Evolutionary conservation across 2,797 vertebrate genomes (phyloP).

Genomic region (Myotis vivesi): DNA sequence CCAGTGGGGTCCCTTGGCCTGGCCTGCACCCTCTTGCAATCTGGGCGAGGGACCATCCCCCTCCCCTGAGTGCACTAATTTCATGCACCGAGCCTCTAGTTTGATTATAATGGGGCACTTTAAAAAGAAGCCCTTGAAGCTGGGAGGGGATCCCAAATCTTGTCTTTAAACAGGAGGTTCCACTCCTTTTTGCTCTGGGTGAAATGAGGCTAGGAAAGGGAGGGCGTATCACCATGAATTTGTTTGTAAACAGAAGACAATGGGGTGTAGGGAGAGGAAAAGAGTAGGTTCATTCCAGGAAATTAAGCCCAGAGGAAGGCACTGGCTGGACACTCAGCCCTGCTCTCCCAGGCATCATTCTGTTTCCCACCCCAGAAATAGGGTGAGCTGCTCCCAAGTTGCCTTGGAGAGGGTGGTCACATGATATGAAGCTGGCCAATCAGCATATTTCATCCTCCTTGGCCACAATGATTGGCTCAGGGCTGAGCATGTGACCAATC

Average conservation of each 20-base stretch:
- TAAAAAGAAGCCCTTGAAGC: neutral
- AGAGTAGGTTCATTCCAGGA: neutral
- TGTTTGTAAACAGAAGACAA: neutral
- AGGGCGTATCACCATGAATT: no score
- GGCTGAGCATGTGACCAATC: neutral
- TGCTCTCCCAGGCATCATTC: no score
- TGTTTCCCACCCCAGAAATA: neutral
- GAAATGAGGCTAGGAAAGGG: no score
- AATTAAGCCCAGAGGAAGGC: neutral
- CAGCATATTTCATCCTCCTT: neutral
- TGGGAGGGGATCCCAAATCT: no score
- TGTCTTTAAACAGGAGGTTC: neutral
- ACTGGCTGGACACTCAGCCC: accelerated
- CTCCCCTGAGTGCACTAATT: no score
- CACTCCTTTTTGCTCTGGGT: neutral
- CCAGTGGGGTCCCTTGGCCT: no score
- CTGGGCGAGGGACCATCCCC: no score
- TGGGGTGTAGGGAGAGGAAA: neutral
- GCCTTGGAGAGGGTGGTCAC: neutral
- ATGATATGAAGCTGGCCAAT: neutral
- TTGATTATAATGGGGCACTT: neutral
- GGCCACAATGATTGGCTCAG: neutral
- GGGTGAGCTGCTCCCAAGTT: neutral
- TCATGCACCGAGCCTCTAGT: no score
- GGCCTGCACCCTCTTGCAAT: no score